A percentile compares a stretch with the other conserved stretches of the same genome.
Evolutionary conservation across 2,113 vertebrate genomes (phyloP).

Genomic region (Panthera tigris): DNA sequence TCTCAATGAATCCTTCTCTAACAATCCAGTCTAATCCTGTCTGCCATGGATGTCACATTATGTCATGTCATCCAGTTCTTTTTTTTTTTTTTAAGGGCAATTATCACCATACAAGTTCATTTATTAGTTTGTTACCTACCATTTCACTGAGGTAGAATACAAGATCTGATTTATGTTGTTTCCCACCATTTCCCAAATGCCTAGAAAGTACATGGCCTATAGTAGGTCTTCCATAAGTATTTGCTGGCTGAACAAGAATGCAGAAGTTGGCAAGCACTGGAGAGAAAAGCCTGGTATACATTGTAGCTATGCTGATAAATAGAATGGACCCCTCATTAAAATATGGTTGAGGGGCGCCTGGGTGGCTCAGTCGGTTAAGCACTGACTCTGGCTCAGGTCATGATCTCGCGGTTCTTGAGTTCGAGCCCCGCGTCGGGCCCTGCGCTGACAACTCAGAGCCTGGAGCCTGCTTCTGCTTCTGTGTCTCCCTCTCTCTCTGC

Average conservation of each 20-base stretch:
- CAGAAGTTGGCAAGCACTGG: background rate
- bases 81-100: background rate
- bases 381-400: too few relatives aligned
- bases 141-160: background rate
- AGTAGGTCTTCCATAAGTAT: background rate
- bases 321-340: background rate
- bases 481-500: too few relatives aligned
- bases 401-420: too few relatives aligned
- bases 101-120: background rate
- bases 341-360: background rate
- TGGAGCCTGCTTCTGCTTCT: too few relatives aligned
- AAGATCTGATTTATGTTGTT: background rate
- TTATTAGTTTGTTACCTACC: background rate
- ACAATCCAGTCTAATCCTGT: background rate
- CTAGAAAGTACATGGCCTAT: background rate
- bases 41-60: background rate
- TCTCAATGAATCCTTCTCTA: slow-evolving; percentile 1
- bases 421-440: too few relatives aligned
- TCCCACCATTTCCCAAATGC: background rate
- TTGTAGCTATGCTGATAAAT: background rate
- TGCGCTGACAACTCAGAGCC: too few relatives aligned
- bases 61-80: background rate
- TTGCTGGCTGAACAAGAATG: background rate
- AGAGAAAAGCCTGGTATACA: background rate
- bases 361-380: too few relatives aligned